Base-by-base conservation (phyloP, 2,888 invertebrate species). In the Lasioglossum calceatum region DNA sequence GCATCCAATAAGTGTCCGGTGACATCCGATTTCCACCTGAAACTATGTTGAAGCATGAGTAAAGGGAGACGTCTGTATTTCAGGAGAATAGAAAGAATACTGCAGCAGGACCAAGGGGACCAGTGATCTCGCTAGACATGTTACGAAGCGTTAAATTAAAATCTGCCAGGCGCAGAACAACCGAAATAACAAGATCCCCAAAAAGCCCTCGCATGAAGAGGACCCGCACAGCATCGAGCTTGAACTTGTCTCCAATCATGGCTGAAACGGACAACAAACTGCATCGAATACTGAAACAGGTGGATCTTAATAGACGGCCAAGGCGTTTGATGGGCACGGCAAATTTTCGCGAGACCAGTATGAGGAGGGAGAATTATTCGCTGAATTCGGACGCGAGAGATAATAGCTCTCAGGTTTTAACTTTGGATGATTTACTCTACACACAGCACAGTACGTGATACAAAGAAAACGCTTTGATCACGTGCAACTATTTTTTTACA, bases 91-190 rank as follows among this genome's bases (percentile, higher is more conserved):
- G 88, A 81, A 91, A 89, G 61, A 92, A 91, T 73, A 86, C 85
- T 5, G 54, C 89, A 58, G 87, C 90, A 71, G 89, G 82, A 50
- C 90, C 92, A 5, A 91, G 84, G 36, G 94, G 93, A 32, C 95
- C 95, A 0, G 90, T 92, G 5, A 92, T 95, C 71, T 95, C 95
- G 0, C 58, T 94, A 75, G 95, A 95, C 58, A 95, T 95, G 95
- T 79, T 95, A 42, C 92, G 93, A 0, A 95, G 93, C 71, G 95
- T 95, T 1, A 95, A 95, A 87, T 86, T 95, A 14, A 94, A 93
- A 81, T 93, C 94, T 54, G 92, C 93, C 61, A 92, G 93, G 79
- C 92, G 93, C 70, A 92, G 90, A 90, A 58, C 90, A 16, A 77
- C 32, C 44, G 92, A 93, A 27, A 87, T 83, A 61, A 42, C 85